Conservation (phyloP, 2,113 vertebrate genomes). For the Cyanistes caeruleus region DNA sequence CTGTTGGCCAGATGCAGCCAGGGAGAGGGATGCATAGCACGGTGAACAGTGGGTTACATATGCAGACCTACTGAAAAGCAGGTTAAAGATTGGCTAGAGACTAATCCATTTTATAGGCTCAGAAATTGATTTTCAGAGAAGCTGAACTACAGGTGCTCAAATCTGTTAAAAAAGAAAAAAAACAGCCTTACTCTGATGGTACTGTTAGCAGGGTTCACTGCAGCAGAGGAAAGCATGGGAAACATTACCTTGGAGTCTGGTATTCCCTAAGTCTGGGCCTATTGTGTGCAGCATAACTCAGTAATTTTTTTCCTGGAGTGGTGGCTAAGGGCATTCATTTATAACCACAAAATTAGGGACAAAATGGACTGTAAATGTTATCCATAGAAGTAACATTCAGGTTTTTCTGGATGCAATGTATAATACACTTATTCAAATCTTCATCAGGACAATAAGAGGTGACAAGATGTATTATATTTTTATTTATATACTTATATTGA, state of each 20-base stretch:
- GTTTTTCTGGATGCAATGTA: background rate
- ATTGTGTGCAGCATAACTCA: background rate
- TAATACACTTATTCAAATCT: background rate
- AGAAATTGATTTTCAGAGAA: conserved; percentile 59
- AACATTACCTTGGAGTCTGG: background rate
- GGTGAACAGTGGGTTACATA: background rate
- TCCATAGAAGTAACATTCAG: background rate
- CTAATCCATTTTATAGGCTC: conserved; percentile 47
- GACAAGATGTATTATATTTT: background rate
- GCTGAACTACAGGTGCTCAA: conserved; percentile 48
- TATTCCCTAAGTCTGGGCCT: background rate
- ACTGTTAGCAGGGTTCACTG: background rate
- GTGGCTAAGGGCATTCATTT: background rate
- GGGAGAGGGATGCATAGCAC: background rate
- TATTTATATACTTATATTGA: background rate
- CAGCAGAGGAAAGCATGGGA: background rate
- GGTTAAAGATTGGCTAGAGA: conserved; percentile 56
- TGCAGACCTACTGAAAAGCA: conserved; percentile 1
- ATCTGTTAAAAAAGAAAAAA: background rate
- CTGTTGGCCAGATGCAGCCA: conserved; percentile 21
- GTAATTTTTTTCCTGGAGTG: background rate
- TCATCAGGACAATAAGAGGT: background rate
- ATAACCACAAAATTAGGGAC: background rate
- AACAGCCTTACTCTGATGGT: background rate
- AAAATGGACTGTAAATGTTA: background rate